Percentiles rank a stretch among this genome's conserved stretches.
Conservation (phyloP, 2,888 invertebrate species). For the Portevinia maculata region DNA sequence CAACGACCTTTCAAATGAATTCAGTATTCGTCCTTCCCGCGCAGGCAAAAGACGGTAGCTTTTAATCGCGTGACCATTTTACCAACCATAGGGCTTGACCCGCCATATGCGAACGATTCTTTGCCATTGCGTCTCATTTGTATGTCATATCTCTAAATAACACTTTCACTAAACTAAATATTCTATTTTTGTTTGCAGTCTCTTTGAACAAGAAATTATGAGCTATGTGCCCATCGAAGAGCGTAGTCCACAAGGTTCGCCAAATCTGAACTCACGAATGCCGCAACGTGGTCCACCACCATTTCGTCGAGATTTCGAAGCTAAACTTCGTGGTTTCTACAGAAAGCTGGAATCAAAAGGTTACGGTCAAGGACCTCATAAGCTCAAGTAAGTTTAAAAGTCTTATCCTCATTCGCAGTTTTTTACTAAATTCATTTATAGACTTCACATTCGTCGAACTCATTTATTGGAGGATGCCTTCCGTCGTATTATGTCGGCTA, state of each 20-base stretch:
- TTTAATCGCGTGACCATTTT: no score
- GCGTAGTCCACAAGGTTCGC: conserved; percentile 86
- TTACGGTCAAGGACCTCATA: conserved; percentile 98
- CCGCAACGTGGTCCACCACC: conserved; percentile 94
- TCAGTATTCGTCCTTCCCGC: no score
- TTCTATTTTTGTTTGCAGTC: conserved; percentile 87
- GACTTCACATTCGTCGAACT: conserved; percentile 95
- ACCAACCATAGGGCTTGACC: no score
- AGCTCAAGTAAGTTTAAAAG: conserved; percentile 90
- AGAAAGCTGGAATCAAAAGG: conserved; percentile 97
- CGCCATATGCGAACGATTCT: no score
- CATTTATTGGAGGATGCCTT: conserved; percentile 98
- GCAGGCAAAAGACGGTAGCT: no score
- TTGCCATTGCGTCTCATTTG: no score
- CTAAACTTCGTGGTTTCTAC: conserved; percentile 96
- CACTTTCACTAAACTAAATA: no score
- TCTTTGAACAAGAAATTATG: conserved; percentile 99
- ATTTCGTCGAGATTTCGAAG: conserved; percentile 96
- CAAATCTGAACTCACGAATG: conserved; percentile 88
- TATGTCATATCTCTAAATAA: no score
- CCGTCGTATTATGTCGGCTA: conserved; percentile 97
- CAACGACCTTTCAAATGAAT: no score
- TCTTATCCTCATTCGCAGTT: background rate
- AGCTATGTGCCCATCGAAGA: conserved; percentile 92
- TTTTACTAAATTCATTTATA: conserved; percentile 80